Evolutionary conservation across 30 jellyfish, hydroid and myxozoan genomes (phyloP), one percentile per base, ranked within the genome.

Genomic region (Hydra vulgaris): DNA sequence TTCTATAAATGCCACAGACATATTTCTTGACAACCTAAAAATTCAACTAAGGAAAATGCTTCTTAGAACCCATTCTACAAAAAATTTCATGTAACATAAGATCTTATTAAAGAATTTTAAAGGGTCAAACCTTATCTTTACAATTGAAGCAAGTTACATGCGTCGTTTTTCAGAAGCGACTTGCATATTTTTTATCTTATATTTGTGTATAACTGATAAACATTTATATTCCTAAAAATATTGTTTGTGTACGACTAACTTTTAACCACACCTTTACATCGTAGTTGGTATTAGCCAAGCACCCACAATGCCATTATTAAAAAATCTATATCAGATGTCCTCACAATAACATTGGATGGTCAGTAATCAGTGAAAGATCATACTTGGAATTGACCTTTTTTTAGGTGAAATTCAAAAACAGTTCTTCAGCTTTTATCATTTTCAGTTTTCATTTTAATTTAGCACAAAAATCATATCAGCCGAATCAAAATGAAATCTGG

Each of bases 61-160:
- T n/a, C 17, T 56, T n/a, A 56, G 71, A 15, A 56, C 71, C 71
- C 71, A 56, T 56, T 56, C 71, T 56, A 56, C 71, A 17, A 56
- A 56, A 56, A 15, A n/a, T n/a, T 56, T 56, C 71, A 15, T 56
- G 71, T n/a, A 56, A 56, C n/a, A 15, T 56, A n/a, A 56, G 71
- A 56, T 56, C 71, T 56, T 15, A 15, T 56, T 56, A 17, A 56
- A 15, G 71, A 56, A 56, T 17, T 56, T 56, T 56, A 15, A 56
- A 15, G 17, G 71, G 17, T 56, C 71, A 56, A 56, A 56, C 71
- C 71, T 15, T 56, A 56, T n/a, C n/a, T 56, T 56, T 56, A 56
- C 71, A n/a, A 56, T 56, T 56, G n/a, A 17, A 56, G 71, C 71
- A 56, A 56, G 71, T n/a, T 56, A n/a, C 71, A 56, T n/a, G 71